These are phyloP conservation scores for Mesitornis unicolor DNA, from an alignment of 2,113 vertebrate species.

Conservation along the genomic window DNA sequence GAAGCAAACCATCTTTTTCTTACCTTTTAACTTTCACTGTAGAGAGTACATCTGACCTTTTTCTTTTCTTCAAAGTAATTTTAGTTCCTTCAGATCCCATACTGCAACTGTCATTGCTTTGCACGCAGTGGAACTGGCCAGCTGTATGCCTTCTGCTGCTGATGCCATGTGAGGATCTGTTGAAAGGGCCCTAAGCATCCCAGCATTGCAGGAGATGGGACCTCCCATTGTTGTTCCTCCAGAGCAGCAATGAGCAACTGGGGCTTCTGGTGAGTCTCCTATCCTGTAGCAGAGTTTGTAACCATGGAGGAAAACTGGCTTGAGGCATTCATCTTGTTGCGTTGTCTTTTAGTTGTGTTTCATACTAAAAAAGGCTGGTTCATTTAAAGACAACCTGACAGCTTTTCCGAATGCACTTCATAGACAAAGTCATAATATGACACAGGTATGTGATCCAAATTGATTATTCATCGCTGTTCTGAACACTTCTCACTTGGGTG, in stretches of 20 bases:
- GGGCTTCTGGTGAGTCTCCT: neutral
- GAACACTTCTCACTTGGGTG: neutral
- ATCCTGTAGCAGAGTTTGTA: neutral
- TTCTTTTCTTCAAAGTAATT: neutral
- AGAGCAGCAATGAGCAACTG: neutral
- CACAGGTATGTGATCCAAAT: neutral
- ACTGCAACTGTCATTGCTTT: neutral
- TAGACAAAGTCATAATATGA: neutral
- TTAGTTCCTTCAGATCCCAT: neutral
- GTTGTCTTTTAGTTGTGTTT: neutral
- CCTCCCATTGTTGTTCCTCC: neutral
- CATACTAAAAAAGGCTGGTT: neutral
- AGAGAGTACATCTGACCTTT: neutral
- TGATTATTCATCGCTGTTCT: neutral
- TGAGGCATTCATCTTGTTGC: neutral
- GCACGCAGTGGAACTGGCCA: neutral
- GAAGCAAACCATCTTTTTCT: neutral
- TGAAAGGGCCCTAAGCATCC: neutral
- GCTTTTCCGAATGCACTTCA: neutral
- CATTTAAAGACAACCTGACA: neutral
- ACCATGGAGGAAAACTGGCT: neutral
- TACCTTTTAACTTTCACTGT: neutral
- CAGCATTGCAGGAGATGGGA: neutral
- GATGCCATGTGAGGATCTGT: neutral
- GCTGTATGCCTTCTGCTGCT: neutral